Conservation (phyloP, 2,888 invertebrate genomes). For the Metellina segmentata region DNA sequence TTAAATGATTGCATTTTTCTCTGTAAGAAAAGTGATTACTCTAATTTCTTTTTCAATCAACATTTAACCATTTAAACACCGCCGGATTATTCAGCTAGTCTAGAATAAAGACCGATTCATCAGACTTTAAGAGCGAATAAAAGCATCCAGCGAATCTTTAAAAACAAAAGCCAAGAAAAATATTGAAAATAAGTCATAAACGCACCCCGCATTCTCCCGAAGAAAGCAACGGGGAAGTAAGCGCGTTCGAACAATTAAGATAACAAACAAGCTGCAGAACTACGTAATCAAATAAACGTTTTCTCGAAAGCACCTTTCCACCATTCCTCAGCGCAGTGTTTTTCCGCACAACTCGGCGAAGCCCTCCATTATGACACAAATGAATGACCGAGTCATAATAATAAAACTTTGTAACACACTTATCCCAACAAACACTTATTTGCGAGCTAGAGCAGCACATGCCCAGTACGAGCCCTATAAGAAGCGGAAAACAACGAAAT, state of each 20-base stretch:
- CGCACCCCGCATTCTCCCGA: neutral
- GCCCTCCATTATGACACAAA: conserved; percentile 2
- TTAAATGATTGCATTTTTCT: no score
- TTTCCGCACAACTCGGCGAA: neutral
- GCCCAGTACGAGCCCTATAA: neutral
- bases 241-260: neutral
- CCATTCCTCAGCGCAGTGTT: neutral
- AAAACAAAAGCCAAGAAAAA: no score
- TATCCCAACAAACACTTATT: conserved; percentile 7
- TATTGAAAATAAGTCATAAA: neutral
- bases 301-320: neutral
- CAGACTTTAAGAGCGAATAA: no score
- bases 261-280: neutral
- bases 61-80: no score
- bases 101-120: no score
- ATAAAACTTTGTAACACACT: conserved; percentile 23
- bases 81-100: no score
- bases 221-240: neutral
- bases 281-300: neutral
- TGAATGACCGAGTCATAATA: conserved; percentile 10
- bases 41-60: no score
- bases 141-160: no score
- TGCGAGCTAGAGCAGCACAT: neutral
- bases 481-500: neutral
- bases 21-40: no score